A percentile compares a stretch with the other conserved stretches of the same genome.
Conservation (phyloP, 2,888 invertebrate species). For the Frankliniella fusca region DNA sequence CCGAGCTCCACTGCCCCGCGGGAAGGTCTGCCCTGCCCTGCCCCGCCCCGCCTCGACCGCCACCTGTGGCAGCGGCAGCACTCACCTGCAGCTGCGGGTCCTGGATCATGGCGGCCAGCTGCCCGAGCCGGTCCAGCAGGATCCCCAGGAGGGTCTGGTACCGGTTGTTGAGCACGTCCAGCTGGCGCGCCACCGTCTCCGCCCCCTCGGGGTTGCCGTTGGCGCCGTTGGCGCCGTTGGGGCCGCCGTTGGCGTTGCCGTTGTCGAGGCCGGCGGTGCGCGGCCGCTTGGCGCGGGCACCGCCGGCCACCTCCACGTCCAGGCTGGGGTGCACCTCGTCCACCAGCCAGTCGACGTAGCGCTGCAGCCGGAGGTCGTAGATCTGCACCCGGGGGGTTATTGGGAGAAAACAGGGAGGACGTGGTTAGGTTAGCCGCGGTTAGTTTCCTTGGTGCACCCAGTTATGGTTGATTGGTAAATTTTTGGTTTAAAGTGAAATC, state of each 20-base stretch:
- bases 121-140: conserved; percentile 64
- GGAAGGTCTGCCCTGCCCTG: too few species aligned
- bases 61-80: conserved; percentile 39
- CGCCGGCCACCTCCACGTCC: conserved; percentile 50
- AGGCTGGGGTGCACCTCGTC: conserved; percentile 77
- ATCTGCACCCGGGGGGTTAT: conserved; percentile 61
- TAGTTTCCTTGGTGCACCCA: conserved; percentile 39
- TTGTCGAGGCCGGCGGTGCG: conserved; percentile 44
- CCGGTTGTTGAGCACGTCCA: conserved; percentile 75
- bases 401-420: conserved; percentile 44
- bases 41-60: too few species aligned
- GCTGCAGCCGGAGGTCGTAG: conserved; percentile 78
- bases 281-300: conserved; percentile 44
- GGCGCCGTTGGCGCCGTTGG: conserved; percentile 45
- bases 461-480: conserved; percentile 25
- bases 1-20: not conserved
- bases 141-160: conserved; percentile 68
- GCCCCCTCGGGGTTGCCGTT: conserved; percentile 49
- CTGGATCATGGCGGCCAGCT: conserved; percentile 64
- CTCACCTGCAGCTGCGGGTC: conserved; percentile 74
- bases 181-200: conserved; percentile 69
- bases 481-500: not conserved
- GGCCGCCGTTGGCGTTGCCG: conserved; percentile 35
- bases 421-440: conserved; percentile 38
- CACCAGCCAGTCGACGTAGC: conserved; percentile 77